A percentile compares a stretch with the other conserved stretches of the same genome.
Conservation (phyloP, 37 sponge, comb jelly and placozoan species). For the Crambe crambe region DNA sequence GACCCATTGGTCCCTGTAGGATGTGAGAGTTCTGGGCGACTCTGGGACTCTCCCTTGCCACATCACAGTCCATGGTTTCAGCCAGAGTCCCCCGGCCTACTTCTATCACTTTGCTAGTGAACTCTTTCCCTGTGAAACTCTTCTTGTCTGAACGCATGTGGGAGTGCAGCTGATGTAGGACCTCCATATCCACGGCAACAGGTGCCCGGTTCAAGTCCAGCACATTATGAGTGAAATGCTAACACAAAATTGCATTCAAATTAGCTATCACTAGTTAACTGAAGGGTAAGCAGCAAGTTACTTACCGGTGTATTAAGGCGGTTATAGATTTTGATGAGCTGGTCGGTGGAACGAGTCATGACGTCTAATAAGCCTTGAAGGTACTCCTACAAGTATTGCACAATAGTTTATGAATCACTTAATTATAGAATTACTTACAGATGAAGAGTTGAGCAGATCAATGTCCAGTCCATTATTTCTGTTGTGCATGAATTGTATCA, state of each 20-base stretch:
- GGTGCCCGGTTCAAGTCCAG: conserved; percentile 32
- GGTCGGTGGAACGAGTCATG: conserved; percentile 58
- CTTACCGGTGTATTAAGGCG: conserved; percentile 58
- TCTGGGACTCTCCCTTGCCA: neutral
- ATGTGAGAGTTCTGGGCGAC: neutral
- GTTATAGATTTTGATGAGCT: conserved; percentile 46
- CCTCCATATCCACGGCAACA: conserved; percentile 16
- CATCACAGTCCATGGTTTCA: neutral
- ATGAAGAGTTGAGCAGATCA: conserved; percentile 42
- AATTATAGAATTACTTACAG: conserved; percentile 28
- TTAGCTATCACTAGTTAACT: neutral
- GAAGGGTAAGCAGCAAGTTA: too few species aligned
- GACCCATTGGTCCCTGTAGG: conserved; percentile 10
- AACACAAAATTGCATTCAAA: neutral
- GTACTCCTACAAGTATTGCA: conserved; percentile 47
- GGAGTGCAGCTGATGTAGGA: conserved; percentile 33
- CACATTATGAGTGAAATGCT: conserved; percentile 34
- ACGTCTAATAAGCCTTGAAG: conserved; percentile 60
- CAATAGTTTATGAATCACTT: neutral
- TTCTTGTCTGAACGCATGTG: conserved; percentile 56
- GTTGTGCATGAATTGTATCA: conserved; percentile 57
- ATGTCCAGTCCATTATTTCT: conserved; percentile 40
- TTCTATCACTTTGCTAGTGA: conserved; percentile 38
- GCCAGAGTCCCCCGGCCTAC: conserved; percentile 9
- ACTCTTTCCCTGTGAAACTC: conserved; percentile 73